Evolutionary conservation across 2,888 invertebrate genomes (phyloP).

Genomic region (Rhogogaster chlorosoma): DNA sequence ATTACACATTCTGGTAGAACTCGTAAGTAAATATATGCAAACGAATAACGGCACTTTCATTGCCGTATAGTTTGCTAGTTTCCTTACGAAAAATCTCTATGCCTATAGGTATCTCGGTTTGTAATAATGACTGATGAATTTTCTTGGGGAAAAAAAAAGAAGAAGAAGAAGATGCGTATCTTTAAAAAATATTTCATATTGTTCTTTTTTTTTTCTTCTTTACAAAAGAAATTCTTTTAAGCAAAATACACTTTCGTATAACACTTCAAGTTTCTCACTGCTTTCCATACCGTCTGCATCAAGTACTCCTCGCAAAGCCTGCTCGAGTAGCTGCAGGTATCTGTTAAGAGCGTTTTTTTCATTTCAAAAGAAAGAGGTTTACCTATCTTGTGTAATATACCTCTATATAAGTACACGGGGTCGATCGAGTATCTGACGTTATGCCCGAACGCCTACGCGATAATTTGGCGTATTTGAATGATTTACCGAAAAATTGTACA

Average conservation of each 20-base stretch:
- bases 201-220: too few relatives aligned
- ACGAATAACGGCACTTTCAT: constrained; percentile 16
- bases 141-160: background rate
- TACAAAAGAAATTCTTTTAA: too few relatives aligned
- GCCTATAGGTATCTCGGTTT: background rate
- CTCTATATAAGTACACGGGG: background rate
- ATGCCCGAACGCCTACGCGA: background rate
- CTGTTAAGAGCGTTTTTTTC: background rate
- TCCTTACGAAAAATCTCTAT: background rate
- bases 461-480: too few relatives aligned
- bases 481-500: background rate
- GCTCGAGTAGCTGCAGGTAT: background rate
- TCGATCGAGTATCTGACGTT: background rate
- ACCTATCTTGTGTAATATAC: background rate
- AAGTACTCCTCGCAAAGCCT: background rate
- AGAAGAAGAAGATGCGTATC: background rate
- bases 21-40: background rate
- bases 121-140: background rate
- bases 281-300: background rate
- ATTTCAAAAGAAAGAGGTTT: background rate
- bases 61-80: background rate
- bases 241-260: background rate
- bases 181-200: too few relatives aligned
- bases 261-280: background rate
- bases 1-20: constrained; percentile 1